phyloP scores from a whole-genome alignment of 37 sponge, comb jelly and placozoan genomes.

The Corticium candelabrum region DNA sequence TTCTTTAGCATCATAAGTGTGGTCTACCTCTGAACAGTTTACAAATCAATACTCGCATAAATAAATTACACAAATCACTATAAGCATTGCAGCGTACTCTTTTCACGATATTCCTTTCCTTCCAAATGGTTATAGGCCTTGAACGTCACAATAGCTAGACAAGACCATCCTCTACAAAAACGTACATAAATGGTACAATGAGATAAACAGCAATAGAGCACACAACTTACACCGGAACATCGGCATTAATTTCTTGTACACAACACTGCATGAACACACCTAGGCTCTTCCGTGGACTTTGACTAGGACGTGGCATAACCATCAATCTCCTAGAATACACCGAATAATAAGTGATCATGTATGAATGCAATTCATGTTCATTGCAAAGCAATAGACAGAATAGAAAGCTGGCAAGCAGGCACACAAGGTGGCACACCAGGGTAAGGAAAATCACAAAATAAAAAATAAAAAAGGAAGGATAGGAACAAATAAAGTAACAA shows the following conservation, averaged over 20 bases:
- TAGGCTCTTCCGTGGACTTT: constrained; percentile 29
- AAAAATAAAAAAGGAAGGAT: too few species aligned
- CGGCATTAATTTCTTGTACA: constrained; percentile 50
- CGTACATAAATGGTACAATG: not conserved
- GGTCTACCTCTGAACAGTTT: constrained; percentile 55
- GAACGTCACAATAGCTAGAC: not conserved
- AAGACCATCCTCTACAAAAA: constrained; percentile 7
- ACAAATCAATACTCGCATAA: constrained; percentile 8
- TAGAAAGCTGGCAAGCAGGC: too few species aligned
- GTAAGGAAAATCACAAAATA: too few species aligned
- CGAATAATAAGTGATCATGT: not conserved
- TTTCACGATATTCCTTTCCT: not conserved
- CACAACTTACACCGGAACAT: constrained; percentile 23
- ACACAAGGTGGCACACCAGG: too few species aligned
- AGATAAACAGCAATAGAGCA: not conserved
- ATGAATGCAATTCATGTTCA: not conserved
- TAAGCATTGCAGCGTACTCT: not conserved
- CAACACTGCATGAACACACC: constrained; percentile 95
- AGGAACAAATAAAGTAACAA: too few species aligned
- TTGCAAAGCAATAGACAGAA: too few species aligned
- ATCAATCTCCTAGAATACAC: constrained; percentile 57
- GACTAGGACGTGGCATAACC: constrained; percentile 54
- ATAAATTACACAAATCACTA: not conserved
- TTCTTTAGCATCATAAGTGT: constrained; percentile 80
- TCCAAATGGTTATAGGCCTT: not conserved